Percentiles rank a stretch among this genome's conserved stretches.
These are phyloP conservation scores for Mionectes olivaceus DNA, from an alignment of 2,797 vertebrate species.

Conservation along the genomic window DNA sequence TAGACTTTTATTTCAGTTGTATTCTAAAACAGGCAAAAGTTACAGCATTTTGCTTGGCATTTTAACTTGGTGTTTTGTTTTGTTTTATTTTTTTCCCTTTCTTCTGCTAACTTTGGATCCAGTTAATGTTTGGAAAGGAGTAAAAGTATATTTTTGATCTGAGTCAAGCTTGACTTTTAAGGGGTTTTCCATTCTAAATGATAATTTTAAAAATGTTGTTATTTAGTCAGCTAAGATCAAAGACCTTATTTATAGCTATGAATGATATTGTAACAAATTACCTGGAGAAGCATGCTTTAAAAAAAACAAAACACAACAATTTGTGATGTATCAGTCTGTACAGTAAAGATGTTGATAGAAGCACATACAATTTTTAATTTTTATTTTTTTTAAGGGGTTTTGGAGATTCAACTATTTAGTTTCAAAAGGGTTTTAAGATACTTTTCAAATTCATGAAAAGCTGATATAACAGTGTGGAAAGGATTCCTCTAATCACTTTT, in stretches of 20 bases:
- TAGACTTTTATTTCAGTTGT: background rate
- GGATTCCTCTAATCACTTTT: background rate
- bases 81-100: background rate
- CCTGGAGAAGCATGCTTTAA: background rate
- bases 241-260: background rate
- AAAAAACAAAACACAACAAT: background rate
- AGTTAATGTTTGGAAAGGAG: background rate
- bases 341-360: background rate
- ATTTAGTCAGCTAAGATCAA: background rate
- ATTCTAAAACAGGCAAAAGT: background rate
- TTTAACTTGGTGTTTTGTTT: background rate
- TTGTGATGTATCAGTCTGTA: background rate
- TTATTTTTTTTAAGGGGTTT: background rate
- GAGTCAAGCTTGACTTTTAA: background rate
- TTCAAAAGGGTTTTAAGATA: background rate
- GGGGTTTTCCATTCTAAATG: background rate
- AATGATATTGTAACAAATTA: background rate
- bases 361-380: background rate
- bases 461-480: background rate
- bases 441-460: background rate
- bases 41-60: background rate
- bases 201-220: rapidly evolving
- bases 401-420: background rate
- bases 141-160: background rate
- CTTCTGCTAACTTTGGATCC: background rate